Base-by-base conservation (phyloP, 2,888 invertebrate genomes). In the Xestoiulus laeticollis region DNA sequence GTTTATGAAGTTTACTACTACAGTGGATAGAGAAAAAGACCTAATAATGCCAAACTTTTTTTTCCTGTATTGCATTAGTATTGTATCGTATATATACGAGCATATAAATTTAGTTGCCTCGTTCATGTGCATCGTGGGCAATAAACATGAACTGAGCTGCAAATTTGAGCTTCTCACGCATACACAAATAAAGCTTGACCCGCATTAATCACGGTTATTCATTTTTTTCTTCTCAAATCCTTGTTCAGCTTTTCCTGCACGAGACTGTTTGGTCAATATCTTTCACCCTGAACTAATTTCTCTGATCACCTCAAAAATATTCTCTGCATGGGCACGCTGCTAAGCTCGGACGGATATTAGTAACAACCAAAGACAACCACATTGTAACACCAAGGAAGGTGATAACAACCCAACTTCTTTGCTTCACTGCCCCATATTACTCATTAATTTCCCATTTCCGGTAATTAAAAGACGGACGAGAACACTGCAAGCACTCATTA, bases 381-480 rank as follows among this genome's bases (percentile, higher is more conserved):
- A 68, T 26, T 68, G 68, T 68, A 26, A 26, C 5, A 12, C 68
- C 26, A 2, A 12, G 68, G 68, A 26, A 68, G 68, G 68, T 68
- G 68, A 68, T 68, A 68, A 68, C 68, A 68, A 68, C 68, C n/a
- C 68, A 85, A 43, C 38, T 78, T 33, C 68, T 38, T 87, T 33
- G 87, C 87, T 78, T 87, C 59, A 32, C 32, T 87, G 68, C 87
- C 30, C 33, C 32, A 44, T 33, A 87, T 87, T 85, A 68, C 26
- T 87, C 87, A 68, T 87, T 59, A 87, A 87, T 87, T 87, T 87
- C 33, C 19, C 87, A 87, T 68, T 87, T 87, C 78, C 87, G 32
- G 87, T 32, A 87, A 87, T 78, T 59, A 44, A 85, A 44, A 14
- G 85, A 85, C 33, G 22, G 68, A 26, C 68, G 68, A 22, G 26